Conservation (phyloP, 2,113 vertebrate species). For the Pleuronectes platessa region DNA sequence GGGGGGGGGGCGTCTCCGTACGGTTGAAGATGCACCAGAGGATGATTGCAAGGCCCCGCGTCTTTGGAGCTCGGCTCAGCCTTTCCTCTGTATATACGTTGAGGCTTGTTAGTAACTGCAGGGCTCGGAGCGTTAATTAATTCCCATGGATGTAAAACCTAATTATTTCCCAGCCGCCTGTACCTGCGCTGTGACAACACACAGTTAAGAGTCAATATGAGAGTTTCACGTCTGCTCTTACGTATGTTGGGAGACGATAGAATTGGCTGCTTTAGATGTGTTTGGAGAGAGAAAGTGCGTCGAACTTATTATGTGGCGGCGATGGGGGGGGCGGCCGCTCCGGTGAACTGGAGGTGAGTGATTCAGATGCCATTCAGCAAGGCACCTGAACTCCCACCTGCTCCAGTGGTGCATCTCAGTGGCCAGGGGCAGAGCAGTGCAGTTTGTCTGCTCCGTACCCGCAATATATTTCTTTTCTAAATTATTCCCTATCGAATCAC, state of each 20-base stretch:
- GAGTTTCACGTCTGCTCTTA: not conserved
- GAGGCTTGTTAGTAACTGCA: not conserved
- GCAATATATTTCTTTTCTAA: not conserved
- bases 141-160: not conserved
- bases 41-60: not conserved
- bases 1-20: not conserved
- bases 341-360: slow-evolving; percentile 17
- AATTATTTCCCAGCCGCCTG: not conserved
- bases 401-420: slow-evolving; percentile 9
- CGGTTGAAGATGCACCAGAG: not conserved
- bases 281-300: not conserved
- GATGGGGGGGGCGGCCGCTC: not conserved
- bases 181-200: not conserved
- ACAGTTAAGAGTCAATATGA: not conserved
- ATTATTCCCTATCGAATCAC: slow-evolving; percentile 19
- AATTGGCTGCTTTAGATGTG: not conserved
- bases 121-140: slow-evolving; percentile 30
- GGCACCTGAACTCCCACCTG: slow-evolving; percentile 14
- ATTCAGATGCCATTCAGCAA: slow-evolving; percentile 18
- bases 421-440: not conserved
- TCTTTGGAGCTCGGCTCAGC: not conserved
- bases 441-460: not conserved
- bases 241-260: not conserved
- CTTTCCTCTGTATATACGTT: not conserved
- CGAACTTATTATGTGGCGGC: not conserved